Evolutionary conservation across 2,113 vertebrate species (phyloP).

Genomic region (Sitta europaea): DNA sequence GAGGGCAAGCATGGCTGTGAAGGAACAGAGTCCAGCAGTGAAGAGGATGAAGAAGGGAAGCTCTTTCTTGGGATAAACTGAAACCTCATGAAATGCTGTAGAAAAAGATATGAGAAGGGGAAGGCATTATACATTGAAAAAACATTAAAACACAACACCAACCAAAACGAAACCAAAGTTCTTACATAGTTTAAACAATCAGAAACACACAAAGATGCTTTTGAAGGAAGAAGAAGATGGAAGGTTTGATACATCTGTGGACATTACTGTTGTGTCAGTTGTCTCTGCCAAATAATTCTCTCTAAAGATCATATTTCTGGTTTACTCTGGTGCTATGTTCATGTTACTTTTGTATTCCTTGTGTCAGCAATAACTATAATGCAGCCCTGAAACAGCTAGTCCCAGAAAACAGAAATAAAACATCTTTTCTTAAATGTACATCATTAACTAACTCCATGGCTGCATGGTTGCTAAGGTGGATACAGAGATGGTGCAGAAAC

Average conservation of each 20-base stretch:
- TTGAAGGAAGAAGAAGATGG: not conserved
- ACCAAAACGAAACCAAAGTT: not conserved
- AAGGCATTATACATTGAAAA: not conserved
- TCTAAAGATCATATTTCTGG: not conserved
- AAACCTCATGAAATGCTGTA: constrained; percentile 98
- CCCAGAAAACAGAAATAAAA: not conserved
- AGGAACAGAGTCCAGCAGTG: constrained; percentile 95
- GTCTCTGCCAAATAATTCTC: not conserved
- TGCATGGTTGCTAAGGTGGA: not conserved
- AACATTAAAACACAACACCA: not conserved
- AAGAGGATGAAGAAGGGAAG: constrained; percentile 99
- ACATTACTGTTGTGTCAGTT: not conserved
- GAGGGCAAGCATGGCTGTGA: constrained; percentile 97
- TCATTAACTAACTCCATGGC: not conserved
- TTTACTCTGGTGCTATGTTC: not conserved
- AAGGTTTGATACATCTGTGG: not conserved
- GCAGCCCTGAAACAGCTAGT: not conserved
- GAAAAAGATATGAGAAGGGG: constrained; percentile 9
- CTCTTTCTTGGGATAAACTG: constrained; percentile 98
- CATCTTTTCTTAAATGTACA: not conserved
- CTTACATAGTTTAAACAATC: not conserved
- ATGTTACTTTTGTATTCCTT: not conserved
- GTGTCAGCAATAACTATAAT: not conserved
- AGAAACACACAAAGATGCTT: not conserved
- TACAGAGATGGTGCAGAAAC: not conserved